phyloP scores from a whole-genome alignment of 2,113 vertebrate genomes.

The Cyphomyrus discorhynchus region DNA sequence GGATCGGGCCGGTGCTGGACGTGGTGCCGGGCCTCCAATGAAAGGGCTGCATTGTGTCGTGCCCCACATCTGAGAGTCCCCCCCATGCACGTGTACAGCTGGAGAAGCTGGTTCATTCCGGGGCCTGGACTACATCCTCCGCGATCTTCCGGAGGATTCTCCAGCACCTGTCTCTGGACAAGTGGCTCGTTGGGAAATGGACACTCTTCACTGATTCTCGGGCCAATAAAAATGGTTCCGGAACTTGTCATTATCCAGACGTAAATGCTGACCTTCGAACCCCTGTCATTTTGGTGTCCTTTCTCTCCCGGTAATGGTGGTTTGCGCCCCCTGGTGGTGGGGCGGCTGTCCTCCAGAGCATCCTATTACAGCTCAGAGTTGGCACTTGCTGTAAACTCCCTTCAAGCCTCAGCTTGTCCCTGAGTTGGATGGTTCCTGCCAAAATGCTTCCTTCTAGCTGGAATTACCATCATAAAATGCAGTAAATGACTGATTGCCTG shows the following conservation, averaged over 20 bases:
- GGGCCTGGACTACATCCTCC: not conserved
- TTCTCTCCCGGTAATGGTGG: not conserved
- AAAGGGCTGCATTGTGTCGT: slow-evolving; percentile 19
- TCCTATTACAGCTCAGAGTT: not conserved
- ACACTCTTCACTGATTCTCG: not conserved
- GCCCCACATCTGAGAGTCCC: not conserved
- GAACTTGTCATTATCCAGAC: not conserved
- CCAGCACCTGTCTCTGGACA: not conserved
- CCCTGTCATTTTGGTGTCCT: not conserved
- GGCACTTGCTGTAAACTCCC: not conserved
- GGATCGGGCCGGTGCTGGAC: not conserved
- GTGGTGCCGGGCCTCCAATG: not conserved
- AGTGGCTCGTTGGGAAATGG: not conserved
- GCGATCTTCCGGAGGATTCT: not conserved
- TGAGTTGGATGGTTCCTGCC: not conserved
- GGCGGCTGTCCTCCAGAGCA: not conserved
- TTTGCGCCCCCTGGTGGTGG: not conserved
- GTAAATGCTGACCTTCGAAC: not conserved
- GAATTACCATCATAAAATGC: not conserved
- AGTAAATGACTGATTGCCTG: not conserved
- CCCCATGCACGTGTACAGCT: not conserved
- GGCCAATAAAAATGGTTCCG: not conserved
- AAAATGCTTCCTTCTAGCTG: not conserved
- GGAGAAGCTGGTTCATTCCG: not conserved
- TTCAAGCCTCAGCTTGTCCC: not conserved